Evolutionary conservation across 37 sponge, comb jelly and placozoan species (phyloP).

Genomic region (Lycopodina hypogea): DNA sequence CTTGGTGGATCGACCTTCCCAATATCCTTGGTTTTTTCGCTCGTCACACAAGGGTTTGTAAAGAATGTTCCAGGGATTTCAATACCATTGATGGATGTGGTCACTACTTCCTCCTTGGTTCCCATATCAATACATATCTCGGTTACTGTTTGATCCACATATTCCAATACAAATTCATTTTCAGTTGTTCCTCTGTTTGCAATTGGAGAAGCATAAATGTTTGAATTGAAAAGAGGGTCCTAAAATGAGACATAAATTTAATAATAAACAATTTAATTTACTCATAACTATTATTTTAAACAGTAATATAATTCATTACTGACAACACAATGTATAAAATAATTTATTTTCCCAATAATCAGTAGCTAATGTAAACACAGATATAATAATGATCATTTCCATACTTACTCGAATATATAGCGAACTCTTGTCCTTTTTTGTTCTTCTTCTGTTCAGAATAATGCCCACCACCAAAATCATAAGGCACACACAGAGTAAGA

Average conservation of each 20-base stretch:
- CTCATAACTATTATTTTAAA: neutral
- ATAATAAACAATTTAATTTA: neutral
- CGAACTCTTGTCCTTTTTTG: neutral
- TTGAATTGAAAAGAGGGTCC: neutral
- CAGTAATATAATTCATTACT: neutral
- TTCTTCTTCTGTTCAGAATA: neutral
- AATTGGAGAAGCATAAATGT: neutral
- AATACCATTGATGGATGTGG: neutral
- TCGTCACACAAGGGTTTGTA: neutral
- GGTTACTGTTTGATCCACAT: too few relatives aligned
- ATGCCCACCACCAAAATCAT: conserved; percentile 14
- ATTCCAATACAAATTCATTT: too few relatives aligned
- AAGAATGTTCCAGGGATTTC: neutral
- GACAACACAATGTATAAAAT: too few relatives aligned
- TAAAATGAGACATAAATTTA: neutral
- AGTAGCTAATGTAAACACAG: neutral
- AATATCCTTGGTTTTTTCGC: too few relatives aligned
- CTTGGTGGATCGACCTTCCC: too few relatives aligned
- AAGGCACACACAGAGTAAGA: conserved; percentile 2
- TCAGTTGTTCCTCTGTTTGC: too few relatives aligned
- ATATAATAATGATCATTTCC: neutral
- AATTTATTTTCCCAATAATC: too few relatives aligned
- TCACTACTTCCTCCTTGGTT: too few relatives aligned
- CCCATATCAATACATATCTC: too few relatives aligned
- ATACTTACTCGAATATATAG: neutral